Evolutionary conservation across 2,888 invertebrate species (phyloP), one percentile per base, ranked within the genome.

Genomic region (Eucera pruinosa): DNA sequence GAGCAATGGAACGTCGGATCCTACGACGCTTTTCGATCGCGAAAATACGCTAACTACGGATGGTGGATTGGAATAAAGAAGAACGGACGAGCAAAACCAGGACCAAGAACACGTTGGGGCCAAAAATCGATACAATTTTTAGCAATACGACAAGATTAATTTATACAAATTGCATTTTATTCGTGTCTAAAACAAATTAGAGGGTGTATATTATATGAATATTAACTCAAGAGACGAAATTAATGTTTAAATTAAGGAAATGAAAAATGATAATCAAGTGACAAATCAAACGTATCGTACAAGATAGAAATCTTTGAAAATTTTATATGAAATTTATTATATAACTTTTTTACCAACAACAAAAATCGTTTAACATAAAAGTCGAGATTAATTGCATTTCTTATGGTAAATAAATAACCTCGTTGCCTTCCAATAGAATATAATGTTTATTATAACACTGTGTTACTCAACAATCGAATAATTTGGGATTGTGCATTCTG

Each of bases 41-140:
- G 93, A 83, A 93, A 94, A 85, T 94, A 93, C 81, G 93, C 93
- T 0, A 94, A 94, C 80, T 87, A 93, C 13, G 94, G 94, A 15
- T 95, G 95, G 94, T 95, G 94, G 90, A 91, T 95, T 45, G 95
- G 94, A 1, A 93, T 95, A 54, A 95, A 95, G 82, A 94, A 93
- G 83, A 94, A 94, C n/a, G 95, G 95, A 27, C 94, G 94, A 83
- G 92, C 93, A 25, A 95, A 95, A 86, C 92, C 92, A 9, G 95
- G 94, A 0, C 89, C 93, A 13, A 93, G 93, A 86, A 95, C 95
- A 1, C 92, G 89, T 39, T 93, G 93, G 90, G 93, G 94, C 27
- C 95, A 95, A 85, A 94, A 94, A 86, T 94, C 95, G 2, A 93
- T 94, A 65, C 93, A 93, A 84, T 95, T 95, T 89, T 89, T 95